phyloP scores from a whole-genome alignment of 2,888 invertebrate species.

The Brachynemurus nebulosus region DNA sequence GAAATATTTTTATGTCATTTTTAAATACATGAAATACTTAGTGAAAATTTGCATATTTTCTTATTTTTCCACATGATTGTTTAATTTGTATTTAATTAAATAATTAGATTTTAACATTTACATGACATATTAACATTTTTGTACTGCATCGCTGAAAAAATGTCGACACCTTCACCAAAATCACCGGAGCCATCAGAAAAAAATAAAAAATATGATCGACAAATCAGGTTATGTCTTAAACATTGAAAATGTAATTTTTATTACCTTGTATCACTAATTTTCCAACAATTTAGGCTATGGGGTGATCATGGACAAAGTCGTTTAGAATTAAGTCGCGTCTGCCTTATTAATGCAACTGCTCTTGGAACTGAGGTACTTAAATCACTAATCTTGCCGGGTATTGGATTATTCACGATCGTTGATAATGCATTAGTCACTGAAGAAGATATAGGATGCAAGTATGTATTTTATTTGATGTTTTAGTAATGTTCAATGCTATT shows the following conservation, averaged over 20 bases:
- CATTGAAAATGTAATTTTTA: not conserved
- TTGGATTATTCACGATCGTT: slow-evolving; percentile 83
- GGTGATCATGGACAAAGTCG: slow-evolving; percentile 93
- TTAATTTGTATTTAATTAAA: no score
- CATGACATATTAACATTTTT: no score
- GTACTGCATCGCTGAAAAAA: no score
- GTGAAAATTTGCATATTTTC: no score
- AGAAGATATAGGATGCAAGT: slow-evolving; percentile 91
- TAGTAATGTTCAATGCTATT: not conserved
- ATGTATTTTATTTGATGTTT: slow-evolving; percentile 22
- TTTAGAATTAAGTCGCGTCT: slow-evolving; percentile 80
- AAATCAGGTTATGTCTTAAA: slow-evolving; percentile 39
- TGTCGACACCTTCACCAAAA: slow-evolving; percentile 43
- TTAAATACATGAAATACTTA: no score
- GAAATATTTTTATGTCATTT: no score
- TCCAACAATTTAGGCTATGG: slow-evolving; percentile 59
- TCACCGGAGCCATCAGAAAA: slow-evolving; percentile 56
- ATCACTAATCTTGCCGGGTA: slow-evolving; percentile 86
- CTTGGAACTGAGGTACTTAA: slow-evolving; percentile 92
- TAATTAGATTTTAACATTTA: no score
- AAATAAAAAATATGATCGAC: slow-evolving; percentile 61
- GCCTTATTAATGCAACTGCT: slow-evolving; percentile 85
- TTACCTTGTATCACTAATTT: not conserved
- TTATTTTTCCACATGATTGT: no score
- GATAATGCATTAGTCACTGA: slow-evolving; percentile 78